These are phyloP conservation scores for Sternarchorhynchus goeldii DNA, from an alignment of 2,797 vertebrate genomes.

Conservation along the genomic window DNA sequence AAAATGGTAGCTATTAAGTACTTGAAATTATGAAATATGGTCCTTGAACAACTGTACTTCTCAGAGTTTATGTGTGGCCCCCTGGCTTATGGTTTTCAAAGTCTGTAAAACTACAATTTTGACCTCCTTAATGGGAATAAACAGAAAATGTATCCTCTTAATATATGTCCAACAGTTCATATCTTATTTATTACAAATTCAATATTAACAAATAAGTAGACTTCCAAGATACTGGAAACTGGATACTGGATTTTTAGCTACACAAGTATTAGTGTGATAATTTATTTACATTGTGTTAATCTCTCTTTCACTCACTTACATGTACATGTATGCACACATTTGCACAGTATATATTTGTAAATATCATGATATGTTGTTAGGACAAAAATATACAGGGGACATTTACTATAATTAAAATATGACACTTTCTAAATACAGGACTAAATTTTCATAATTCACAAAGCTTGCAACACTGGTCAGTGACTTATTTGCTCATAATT, in stretches of 20 bases:
- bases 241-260: not conserved
- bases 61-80: not conserved
- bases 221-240: not conserved
- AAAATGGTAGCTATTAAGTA: slow-evolving; percentile 20
- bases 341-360: not conserved
- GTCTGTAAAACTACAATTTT: slow-evolving; percentile 10
- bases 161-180: not conserved
- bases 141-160: not conserved
- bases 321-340: not conserved
- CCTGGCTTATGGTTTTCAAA: slow-evolving; percentile 3
- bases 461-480: slow-evolving; percentile 1
- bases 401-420: not conserved
- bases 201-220: not conserved
- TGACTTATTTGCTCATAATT: slow-evolving; percentile 29
- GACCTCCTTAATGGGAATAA: slow-evolving; percentile 1
- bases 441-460: not conserved
- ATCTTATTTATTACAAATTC: slow-evolving; percentile 6
- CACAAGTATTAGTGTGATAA: not conserved
- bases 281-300: not conserved
- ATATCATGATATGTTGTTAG: not conserved
- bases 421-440: not conserved
- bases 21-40: slow-evolving; percentile 9
- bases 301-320: too few species aligned
- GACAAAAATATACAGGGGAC: not conserved
- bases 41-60: not conserved